These are phyloP conservation scores for Scaptodrosophila lebanonensis DNA, from an alignment of 1,140 invertebrate species.

Conservation along the genomic window DNA sequence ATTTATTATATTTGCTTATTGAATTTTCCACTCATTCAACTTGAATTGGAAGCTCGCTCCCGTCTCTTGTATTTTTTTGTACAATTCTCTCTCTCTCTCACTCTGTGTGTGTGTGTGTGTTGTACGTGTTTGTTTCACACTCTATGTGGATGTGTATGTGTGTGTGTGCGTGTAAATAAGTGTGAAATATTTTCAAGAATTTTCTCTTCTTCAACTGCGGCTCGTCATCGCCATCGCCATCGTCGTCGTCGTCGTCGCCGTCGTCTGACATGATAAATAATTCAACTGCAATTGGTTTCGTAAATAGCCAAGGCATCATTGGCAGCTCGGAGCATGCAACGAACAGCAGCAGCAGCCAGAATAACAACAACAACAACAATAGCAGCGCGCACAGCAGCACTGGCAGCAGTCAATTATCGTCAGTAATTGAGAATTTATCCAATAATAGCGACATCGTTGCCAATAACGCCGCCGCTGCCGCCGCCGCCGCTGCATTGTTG, in stretches of 20 bases:
- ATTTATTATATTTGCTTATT: slow-evolving; percentile 69
- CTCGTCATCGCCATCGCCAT: slow-evolving; percentile 23
- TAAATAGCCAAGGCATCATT: slow-evolving; percentile 52
- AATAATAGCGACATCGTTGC: slow-evolving; percentile 73
- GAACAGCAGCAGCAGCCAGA: slow-evolving; percentile 21
- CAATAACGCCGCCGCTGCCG: background rate
- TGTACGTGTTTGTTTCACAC: slow-evolving; percentile 10
- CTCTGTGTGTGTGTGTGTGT: slow-evolving; percentile 32
- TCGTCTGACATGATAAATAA: slow-evolving; percentile 75
- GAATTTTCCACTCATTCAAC: slow-evolving; percentile 63
- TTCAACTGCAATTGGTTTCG: slow-evolving; percentile 70
- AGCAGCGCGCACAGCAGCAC: slow-evolving; percentile 17
- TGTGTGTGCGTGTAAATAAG: slow-evolving; percentile 51
- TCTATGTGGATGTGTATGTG: slow-evolving; percentile 15
- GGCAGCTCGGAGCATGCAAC: slow-evolving; percentile 15
- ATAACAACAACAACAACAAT: slow-evolving; percentile 22
- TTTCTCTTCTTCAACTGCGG: slow-evolving; percentile 68
- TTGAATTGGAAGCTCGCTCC: slow-evolving; percentile 28
- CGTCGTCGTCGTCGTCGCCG: slow-evolving; percentile 22
- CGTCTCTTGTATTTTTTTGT: slow-evolving; percentile 48
- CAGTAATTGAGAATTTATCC: slow-evolving; percentile 77
- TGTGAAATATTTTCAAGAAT: slow-evolving; percentile 74
- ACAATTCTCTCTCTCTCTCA: slow-evolving; percentile 24
- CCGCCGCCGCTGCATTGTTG: slow-evolving; percentile 50
- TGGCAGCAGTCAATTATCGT: slow-evolving; percentile 71